Evolutionary conservation across 2,113 vertebrate species (phyloP), one percentile per base, ranked within the genome.

Genomic region (Stegostoma tigrinum): DNA sequence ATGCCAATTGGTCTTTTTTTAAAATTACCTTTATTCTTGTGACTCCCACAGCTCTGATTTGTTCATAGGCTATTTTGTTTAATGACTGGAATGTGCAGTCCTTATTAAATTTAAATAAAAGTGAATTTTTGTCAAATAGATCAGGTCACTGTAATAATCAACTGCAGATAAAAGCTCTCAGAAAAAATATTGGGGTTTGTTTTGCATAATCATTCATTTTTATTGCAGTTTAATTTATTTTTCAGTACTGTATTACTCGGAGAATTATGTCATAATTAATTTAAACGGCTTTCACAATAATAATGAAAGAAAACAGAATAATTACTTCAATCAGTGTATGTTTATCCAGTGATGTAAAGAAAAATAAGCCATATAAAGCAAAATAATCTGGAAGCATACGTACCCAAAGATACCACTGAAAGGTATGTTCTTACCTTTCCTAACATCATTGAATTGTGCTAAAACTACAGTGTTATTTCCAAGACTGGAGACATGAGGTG

Each of bases 341-440:
- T 55, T 95, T 70, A 68, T 12, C n/a, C 72, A 95, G 72, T 70
- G 34, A 72, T 75, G 61, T 70, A 12, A 72, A 45, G 5, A 48
- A 27, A 95, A 95, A 48, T 68, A 95, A 95, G 24, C 68, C 68
- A 52, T 75, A 68, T 72, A 95, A 67, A 67, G 38, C 61, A 93
- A 91, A 91, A 66, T 93, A 83, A 45, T 38, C 80, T 42, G 34
- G 34, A 19, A 66, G 34, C 10, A 67, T 66, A 38, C 34, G 45
- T 83, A 61, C 38, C 23, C 42, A 83, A 83, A 66, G 89, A 66
- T 38, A 66, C n/a, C 23, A 93, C 61, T 10, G 15, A 66, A 70
- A 72, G 38, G 24, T 27, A 48, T 45, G 34, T 95, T 70, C 68
- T 95, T n/a, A 72, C 34, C 24, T 95, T 55, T 90, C 52, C 48